Evolutionary conservation across 2,113 vertebrate species (phyloP).

Genomic region (Cyanoderma ruficeps): DNA sequence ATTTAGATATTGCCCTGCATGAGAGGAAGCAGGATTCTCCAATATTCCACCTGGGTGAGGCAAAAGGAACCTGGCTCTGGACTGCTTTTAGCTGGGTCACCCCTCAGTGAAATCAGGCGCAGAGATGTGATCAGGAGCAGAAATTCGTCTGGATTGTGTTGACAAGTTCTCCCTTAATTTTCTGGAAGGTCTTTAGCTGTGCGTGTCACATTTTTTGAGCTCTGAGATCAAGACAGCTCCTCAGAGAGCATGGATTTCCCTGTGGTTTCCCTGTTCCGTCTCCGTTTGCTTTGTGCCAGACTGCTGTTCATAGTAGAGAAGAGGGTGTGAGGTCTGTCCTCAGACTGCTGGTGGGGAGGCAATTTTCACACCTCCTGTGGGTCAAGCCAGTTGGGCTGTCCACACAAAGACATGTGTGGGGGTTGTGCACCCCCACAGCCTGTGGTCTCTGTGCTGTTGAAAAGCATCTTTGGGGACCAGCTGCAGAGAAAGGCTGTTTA

Average conservation of each 20-base stretch:
- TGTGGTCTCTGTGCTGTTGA: rapidly evolving
- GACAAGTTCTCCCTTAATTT: not conserved
- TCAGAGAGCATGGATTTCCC: not conserved
- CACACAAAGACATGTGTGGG: not conserved
- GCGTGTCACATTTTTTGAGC: not conserved
- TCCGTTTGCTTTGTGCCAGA: not conserved
- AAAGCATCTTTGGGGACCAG: not conserved
- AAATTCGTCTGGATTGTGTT: not conserved
- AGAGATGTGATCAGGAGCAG: not conserved
- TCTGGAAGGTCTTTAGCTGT: not conserved
- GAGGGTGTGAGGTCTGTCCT: not conserved
- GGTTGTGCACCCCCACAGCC: not conserved
- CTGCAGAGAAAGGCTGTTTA: not conserved
- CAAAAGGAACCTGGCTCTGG: not conserved
- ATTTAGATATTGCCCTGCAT: not conserved
- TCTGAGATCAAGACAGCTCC: not conserved
- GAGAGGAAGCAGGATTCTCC: not conserved
- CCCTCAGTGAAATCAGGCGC: not conserved
- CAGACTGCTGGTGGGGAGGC: not conserved
- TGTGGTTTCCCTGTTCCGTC: not conserved
- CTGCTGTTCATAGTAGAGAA: not conserved
- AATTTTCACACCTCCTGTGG: not conserved
- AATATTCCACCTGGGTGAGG: conserved; percentile 57
- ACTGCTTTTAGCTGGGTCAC: not conserved
- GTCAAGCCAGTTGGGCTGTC: not conserved